These are phyloP conservation scores for Tinamus guttatus DNA, from an alignment of 2,113 vertebrate species.

Conservation along the genomic window DNA sequence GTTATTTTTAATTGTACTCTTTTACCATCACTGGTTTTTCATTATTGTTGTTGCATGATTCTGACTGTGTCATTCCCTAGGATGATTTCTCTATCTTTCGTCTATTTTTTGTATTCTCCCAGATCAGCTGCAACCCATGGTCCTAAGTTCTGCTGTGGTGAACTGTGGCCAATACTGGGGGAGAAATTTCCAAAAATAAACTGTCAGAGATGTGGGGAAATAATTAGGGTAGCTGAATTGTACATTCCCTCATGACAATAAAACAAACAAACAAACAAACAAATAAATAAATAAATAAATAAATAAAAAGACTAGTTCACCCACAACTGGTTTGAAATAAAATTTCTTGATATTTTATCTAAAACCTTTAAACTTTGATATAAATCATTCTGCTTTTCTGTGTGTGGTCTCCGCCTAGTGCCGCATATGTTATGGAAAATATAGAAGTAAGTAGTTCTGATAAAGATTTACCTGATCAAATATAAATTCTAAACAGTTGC, in stretches of 20 bases:
- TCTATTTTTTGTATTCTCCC: not conserved
- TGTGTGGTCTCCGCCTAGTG: not conserved
- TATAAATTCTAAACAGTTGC: not conserved
- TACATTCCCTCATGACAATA: not conserved
- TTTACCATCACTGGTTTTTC: not conserved
- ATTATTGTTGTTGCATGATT: not conserved
- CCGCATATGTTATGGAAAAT: not conserved
- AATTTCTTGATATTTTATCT: not conserved
- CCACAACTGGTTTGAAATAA: not conserved
- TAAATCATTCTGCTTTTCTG: constrained; percentile 10
- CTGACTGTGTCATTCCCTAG: not conserved
- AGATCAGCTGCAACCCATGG: not conserved
- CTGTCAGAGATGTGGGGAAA: not conserved
- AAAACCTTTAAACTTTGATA: constrained; percentile 5
- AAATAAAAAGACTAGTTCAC: not conserved
- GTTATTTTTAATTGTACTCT: not conserved
- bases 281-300: too few species aligned
- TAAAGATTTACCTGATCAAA: constrained; percentile 6
- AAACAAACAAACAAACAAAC: not conserved
- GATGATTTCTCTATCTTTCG: not conserved
- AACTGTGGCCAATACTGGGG: not conserved
- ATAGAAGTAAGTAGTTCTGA: constrained; percentile 2
- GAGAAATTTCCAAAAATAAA: not conserved
- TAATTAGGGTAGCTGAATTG: not conserved
- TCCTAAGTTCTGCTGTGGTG: not conserved